Conservation (phyloP, 2,113 vertebrate species). For the Montifringilla adamsi region DNA sequence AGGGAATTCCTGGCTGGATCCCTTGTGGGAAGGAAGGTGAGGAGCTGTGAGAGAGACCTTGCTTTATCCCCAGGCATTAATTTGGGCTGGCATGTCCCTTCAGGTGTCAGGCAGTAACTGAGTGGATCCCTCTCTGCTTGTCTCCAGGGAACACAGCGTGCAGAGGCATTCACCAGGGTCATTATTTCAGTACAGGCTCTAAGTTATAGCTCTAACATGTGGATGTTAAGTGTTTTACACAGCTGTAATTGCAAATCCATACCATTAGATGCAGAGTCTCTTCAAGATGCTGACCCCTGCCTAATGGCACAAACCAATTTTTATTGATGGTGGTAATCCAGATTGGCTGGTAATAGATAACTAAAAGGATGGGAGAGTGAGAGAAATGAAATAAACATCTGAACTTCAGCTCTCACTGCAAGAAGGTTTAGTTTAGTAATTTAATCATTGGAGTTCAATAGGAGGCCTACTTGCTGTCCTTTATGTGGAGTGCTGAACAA, state of each 20-base stretch:
- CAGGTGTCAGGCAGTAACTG: fast-evolving
- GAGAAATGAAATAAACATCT: background rate
- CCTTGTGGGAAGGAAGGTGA: no score
- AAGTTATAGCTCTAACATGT: background rate
- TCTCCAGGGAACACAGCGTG: background rate
- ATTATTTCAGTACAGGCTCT: background rate
- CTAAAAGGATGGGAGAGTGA: background rate
- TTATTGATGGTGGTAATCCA: background rate
- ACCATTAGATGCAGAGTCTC: background rate
- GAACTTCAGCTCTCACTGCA: background rate
- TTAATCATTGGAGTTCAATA: background rate
- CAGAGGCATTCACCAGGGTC: background rate
- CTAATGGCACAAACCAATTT: background rate
- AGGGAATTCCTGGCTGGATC: fast-evolving
- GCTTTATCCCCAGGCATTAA: fast-evolving
- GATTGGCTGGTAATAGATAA: background rate
- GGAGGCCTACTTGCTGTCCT: background rate
- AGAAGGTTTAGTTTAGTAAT: background rate
- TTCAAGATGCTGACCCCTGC: background rate
- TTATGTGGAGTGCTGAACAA: background rate
- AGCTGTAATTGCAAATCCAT: background rate
- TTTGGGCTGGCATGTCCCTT: background rate
- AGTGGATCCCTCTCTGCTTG: background rate
- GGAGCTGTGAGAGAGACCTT: fast-evolving
- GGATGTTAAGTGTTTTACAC: background rate